These are phyloP conservation scores for Dryocosmus kuriphilus DNA, from an alignment of 2,888 invertebrate species.

Conservation along the genomic window DNA sequence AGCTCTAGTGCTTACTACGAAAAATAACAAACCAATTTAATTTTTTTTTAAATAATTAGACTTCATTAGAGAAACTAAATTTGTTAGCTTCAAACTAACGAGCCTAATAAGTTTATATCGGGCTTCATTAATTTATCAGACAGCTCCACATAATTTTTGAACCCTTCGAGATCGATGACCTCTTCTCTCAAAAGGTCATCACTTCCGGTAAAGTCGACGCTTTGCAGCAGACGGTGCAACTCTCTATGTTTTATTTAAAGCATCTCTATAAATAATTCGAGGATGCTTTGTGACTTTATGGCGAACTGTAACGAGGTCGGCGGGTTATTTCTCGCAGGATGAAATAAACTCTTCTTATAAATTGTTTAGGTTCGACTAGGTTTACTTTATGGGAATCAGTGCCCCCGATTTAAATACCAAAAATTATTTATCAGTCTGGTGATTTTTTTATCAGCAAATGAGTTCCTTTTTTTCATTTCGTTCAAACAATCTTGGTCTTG, in stretches of 20 bases:
- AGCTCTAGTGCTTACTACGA: too few relatives aligned
- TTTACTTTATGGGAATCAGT: neutral
- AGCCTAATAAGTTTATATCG: constrained; percentile 12
- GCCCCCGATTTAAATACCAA: neutral
- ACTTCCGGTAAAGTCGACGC: constrained; percentile 29
- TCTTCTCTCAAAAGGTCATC: constrained; percentile 28
- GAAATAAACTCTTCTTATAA: neutral
- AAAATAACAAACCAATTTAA: neutral
- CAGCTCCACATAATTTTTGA: neutral
- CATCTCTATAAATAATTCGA: constrained; percentile 37
- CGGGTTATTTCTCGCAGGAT: constrained; percentile 11
- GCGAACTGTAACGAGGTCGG: neutral
- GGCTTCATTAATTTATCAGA: constrained; percentile 1
- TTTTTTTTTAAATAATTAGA: neutral
- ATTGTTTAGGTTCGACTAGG: neutral
- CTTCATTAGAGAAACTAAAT: neutral
- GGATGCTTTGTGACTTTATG: constrained; percentile 13
- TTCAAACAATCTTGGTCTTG: too few relatives aligned
- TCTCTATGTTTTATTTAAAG: constrained; percentile 29
- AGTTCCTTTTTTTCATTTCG: too few relatives aligned
- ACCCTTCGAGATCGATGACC: constrained; percentile 1
- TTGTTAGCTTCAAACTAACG: neutral
- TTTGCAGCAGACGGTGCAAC: constrained; percentile 20
- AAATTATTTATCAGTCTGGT: too few relatives aligned
- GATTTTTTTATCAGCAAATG: too few relatives aligned